Evolutionary conservation across 2,113 vertebrate species (phyloP), one percentile per base, ranked within the genome.

Genomic region (Forbesichthys papilliferus): DNA sequence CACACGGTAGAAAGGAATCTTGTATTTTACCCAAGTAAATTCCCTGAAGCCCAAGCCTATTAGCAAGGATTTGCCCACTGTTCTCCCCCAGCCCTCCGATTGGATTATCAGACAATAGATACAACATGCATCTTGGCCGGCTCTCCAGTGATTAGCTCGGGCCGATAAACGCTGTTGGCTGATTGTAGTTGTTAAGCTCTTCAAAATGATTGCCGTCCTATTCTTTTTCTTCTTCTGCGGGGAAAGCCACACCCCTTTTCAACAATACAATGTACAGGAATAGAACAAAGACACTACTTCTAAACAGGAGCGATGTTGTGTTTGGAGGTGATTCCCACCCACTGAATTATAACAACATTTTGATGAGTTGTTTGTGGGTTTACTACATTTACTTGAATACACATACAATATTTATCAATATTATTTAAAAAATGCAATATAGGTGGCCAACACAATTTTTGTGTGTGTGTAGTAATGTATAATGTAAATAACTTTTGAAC

Each of bases 41-140:
- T 82, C 79, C 82, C 69, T 90, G 88, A 92, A 87, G 83, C 86
- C 83, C 88, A 90, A 93, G 90, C 91, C 82, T 90, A 90, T 92
- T 91, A 91, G 73, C 36, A 66, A 58, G 89, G 89, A 90, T 91
- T 92, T 93, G 66, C 47, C 73, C 77, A 16, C 33, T n/a, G 64
- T 75, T 86, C 83, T 67, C 76, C 78, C 79, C 70, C 69, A 47
- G 70, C 33, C 48, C 61, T 54, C 58, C 63, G 12, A 86, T 85
- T 89, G 89, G 88, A 80, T 49, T 64, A 47, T 83, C 56, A 1
- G 5, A 5, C 68, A n/a, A 51, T 13, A 14, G 51, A 73, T 13
- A 57, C 62, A 80, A 13, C 8, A 47, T 11, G 73, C 49, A 33
- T 42, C 71, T 61, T 89, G 90, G 88, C 36, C 34, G 9, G 8